phyloP scores from a whole-genome alignment of 2,797 vertebrate genomes.

The Phrynocephalus guinanensis region DNA sequence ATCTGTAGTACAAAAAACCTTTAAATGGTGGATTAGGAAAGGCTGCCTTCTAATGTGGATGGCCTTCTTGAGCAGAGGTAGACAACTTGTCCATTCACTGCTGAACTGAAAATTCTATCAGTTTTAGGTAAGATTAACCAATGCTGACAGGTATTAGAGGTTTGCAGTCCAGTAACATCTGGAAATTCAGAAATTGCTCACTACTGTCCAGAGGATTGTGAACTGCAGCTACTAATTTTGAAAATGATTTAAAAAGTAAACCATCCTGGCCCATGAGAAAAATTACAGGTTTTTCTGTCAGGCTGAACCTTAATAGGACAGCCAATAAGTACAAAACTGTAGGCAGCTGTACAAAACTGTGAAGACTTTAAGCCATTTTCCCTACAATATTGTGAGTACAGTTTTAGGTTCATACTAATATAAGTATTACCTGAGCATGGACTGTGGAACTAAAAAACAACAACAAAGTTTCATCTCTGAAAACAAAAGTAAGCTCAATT shows the following conservation, averaged over 20 bases:
- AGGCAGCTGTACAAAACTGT: background rate
- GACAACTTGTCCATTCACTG: background rate
- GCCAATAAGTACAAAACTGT: background rate
- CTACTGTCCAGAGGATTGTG: background rate
- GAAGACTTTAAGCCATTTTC: background rate
- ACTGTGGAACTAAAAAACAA: background rate
- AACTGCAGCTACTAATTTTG: background rate
- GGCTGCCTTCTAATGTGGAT: background rate
- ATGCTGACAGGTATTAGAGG: background rate
- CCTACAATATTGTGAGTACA: background rate
- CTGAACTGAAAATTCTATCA: background rate
- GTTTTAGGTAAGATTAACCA: background rate
- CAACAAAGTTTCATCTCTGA: background rate
- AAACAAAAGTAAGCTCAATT: background rate
- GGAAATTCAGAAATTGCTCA: background rate
- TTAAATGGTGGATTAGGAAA: background rate
- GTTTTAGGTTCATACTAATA: background rate
- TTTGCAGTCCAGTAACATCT: background rate
- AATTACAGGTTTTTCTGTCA: background rate
- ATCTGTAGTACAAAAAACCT: background rate
- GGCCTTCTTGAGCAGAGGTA: background rate
- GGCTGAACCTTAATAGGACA: too few relatives aligned
- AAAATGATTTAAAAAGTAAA: background rate
- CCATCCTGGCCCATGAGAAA: background rate
- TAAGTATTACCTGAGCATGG: background rate